phyloP scores from a whole-genome alignment of 2,888 invertebrate genomes.

The Sympetrum striolatum region DNA sequence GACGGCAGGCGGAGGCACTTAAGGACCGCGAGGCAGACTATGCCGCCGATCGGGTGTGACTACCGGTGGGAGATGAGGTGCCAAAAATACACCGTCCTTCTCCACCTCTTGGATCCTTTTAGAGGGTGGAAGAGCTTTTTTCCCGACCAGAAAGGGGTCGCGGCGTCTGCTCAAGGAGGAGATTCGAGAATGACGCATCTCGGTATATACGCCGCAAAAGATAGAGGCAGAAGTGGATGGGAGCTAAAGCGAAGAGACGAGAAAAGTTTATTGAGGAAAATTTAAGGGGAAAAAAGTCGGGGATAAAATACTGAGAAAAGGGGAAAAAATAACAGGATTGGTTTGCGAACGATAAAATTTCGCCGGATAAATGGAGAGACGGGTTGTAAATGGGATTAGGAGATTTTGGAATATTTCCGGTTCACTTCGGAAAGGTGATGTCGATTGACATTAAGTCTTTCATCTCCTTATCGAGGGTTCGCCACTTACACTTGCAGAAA shows the following conservation, averaged over 20 bases:
- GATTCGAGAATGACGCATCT: not conserved
- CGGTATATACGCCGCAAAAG: not conserved
- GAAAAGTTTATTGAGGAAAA: not conserved
- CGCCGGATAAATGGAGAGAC: no score
- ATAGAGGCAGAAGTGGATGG: not conserved
- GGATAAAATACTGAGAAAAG: not conserved
- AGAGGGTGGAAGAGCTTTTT: not conserved
- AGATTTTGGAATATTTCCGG: no score
- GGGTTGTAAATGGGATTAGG: no score
- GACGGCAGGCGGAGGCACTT: not conserved
- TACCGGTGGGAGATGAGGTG: not conserved
- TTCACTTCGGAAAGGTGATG: no score
- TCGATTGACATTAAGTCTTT: no score
- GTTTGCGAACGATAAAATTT: no score
- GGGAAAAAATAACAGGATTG: not conserved
- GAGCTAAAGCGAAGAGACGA: not conserved
- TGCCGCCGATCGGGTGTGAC: not conserved
- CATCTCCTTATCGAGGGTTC: no score
- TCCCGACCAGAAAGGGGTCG: not conserved
- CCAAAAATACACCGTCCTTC: conserved; percentile 1
- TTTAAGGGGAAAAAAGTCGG: not conserved
- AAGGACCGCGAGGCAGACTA: not conserved
- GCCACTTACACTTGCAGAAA: no score
- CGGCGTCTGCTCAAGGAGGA: not conserved
- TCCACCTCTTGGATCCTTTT: not conserved